These are phyloP conservation scores for Fulmarus glacialis DNA, from an alignment of 2,113 vertebrate genomes.

Conservation along the genomic window DNA sequence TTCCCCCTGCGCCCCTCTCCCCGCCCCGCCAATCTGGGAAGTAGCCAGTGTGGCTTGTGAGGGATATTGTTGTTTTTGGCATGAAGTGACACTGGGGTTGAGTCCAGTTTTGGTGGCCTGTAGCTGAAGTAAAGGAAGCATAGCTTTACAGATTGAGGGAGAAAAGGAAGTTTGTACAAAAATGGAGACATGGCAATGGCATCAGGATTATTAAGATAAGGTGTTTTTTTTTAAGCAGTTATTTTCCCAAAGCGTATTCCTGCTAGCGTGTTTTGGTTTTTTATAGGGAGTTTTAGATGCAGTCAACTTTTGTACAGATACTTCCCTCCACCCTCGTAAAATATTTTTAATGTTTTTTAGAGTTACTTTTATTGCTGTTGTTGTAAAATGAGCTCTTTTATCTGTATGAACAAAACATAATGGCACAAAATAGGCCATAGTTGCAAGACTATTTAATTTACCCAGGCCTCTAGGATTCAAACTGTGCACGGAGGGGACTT, in stretches of 20 bases:
- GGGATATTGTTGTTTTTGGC: not conserved
- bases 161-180: not conserved
- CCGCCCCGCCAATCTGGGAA: not conserved
- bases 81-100: not conserved
- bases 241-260: not conserved
- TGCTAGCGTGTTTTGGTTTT: fast-evolving
- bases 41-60: not conserved
- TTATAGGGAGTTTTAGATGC: not conserved
- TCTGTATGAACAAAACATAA: not conserved
- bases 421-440: not conserved
- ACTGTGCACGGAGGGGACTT: not conserved
- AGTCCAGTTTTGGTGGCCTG: not conserved
- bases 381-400: not conserved
- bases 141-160: not conserved
- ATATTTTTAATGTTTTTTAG: not conserved
- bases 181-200: not conserved
- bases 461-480: not conserved
- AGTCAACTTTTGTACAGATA: not conserved
- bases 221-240: not conserved
- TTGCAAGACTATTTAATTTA: not conserved
- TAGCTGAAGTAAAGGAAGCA: not conserved
- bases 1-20: not conserved
- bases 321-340: not conserved
- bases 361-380: not conserved
- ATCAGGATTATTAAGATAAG: not conserved